These are phyloP conservation scores for Rafetus swinhoei DNA, from an alignment of 2,113 vertebrate genomes.

Conservation along the genomic window DNA sequence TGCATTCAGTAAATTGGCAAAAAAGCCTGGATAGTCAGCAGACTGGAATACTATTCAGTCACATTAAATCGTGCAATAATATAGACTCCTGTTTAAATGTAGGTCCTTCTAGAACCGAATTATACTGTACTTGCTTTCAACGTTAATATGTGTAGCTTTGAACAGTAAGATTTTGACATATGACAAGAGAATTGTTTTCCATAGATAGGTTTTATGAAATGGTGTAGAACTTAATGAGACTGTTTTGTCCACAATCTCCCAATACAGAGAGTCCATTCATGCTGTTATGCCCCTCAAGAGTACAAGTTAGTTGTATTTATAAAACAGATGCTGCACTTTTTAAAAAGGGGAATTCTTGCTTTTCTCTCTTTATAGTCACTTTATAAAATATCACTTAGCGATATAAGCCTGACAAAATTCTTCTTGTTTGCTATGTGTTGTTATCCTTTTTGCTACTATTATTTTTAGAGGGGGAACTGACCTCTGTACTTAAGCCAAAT, in stretches of 20 bases:
- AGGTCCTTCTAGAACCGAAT: not conserved
- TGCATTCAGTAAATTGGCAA: not conserved
- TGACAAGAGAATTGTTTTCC: not conserved
- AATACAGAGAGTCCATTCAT: not conserved
- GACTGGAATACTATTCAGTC: not conserved
- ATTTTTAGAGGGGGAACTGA: not conserved
- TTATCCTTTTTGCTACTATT: not conserved
- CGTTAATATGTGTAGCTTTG: not conserved
- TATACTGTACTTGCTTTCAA: not conserved
- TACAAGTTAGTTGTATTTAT: not conserved
- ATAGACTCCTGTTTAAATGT: not conserved
- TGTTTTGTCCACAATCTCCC: not conserved
- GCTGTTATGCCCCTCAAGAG: not conserved
- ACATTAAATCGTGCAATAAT: not conserved
- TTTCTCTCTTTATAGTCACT: not conserved
- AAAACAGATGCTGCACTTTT: not conserved
- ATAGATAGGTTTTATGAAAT: not conserved
- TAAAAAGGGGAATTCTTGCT: not conserved
- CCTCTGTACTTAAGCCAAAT: not conserved
- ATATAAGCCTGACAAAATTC: not conserved
- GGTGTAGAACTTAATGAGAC: not conserved
- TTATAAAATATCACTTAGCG: not conserved
- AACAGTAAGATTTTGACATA: not conserved
- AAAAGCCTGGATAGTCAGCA: not conserved
- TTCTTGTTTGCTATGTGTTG: not conserved